phyloP scores from a whole-genome alignment of 2,888 invertebrate species.

The Chymomyza amoena region DNA sequence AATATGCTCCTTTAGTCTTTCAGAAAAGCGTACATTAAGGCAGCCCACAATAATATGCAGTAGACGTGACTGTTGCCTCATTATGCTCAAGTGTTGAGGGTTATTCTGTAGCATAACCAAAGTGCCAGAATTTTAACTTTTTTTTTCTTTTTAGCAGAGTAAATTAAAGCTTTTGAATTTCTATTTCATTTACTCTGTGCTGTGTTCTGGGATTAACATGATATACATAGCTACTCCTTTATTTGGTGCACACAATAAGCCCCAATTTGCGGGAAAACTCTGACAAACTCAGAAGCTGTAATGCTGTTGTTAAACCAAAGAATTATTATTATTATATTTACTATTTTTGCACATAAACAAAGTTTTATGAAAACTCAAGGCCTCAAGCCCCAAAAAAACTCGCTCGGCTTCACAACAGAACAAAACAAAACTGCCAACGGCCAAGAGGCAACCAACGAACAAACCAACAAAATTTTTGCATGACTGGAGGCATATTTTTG shows the following conservation, averaged over 20 bases:
- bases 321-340: slow-evolving; percentile 20
- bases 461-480: slow-evolving; percentile 38
- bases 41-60: not conserved
- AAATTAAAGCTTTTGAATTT: not conserved
- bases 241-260: slow-evolving; percentile 25
- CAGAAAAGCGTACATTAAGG: no score
- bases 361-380: slow-evolving; percentile 35
- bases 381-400: slow-evolving; percentile 26
- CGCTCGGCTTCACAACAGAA: slow-evolving; percentile 26
- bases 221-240: slow-evolving; percentile 12
- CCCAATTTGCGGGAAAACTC: slow-evolving; percentile 40
- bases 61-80: slow-evolving; percentile 4
- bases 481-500: slow-evolving; percentile 50
- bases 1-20: not conserved
- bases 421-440: not conserved
- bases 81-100: slow-evolving; percentile 13
- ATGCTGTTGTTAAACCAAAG: slow-evolving; percentile 38
- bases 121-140: slow-evolving; percentile 4
- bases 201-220: not conserved
- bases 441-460: not conserved
- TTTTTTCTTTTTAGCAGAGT: slow-evolving; percentile 5
- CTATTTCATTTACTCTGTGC: not conserved
- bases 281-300: slow-evolving; percentile 5
- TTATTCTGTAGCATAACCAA: slow-evolving; percentile 9
- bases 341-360: slow-evolving; percentile 41